phyloP scores from a whole-genome alignment of 2,888 invertebrate genomes.

The Patella pellucida region DNA sequence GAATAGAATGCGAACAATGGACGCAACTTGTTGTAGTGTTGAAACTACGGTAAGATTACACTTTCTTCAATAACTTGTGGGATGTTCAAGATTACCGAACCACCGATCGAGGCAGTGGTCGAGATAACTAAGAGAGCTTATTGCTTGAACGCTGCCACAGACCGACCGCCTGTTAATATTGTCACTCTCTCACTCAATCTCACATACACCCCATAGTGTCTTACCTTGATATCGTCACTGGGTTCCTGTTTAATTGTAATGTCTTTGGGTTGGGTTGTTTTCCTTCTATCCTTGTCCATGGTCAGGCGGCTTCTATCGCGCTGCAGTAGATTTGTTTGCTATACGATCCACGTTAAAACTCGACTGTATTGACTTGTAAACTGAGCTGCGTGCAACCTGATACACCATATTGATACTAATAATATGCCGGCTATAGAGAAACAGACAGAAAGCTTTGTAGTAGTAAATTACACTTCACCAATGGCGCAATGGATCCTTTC shows the following conservation, averaged over 20 bases:
- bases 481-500: constrained; percentile 24
- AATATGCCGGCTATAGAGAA: constrained; percentile 38
- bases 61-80: too few species aligned
- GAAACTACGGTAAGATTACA: too few species aligned
- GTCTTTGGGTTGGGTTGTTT: constrained; percentile 6
- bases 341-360: constrained; percentile 41
- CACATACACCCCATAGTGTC: background rate
- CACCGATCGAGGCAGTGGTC: constrained; percentile 1
- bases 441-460: constrained; percentile 29
- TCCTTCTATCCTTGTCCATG: constrained; percentile 10
- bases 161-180: too few species aligned
- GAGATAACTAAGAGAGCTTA: background rate
- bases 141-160: too few species aligned
- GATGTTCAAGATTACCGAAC: background rate
- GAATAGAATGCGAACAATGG: too few species aligned
- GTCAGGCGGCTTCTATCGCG: constrained; percentile 14
- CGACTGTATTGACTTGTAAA: constrained; percentile 40
- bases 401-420: constrained; percentile 43
- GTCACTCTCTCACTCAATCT: too few species aligned
- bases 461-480: constrained; percentile 26
- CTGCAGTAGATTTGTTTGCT: constrained; percentile 20
- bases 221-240: constrained; percentile 31
- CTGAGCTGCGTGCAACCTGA: constrained; percentile 39
- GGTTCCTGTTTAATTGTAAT: constrained; percentile 25
- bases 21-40: too few species aligned